phyloP scores from a whole-genome alignment of 2,113 vertebrate genomes.

The Lampris megalopsis region DNA sequence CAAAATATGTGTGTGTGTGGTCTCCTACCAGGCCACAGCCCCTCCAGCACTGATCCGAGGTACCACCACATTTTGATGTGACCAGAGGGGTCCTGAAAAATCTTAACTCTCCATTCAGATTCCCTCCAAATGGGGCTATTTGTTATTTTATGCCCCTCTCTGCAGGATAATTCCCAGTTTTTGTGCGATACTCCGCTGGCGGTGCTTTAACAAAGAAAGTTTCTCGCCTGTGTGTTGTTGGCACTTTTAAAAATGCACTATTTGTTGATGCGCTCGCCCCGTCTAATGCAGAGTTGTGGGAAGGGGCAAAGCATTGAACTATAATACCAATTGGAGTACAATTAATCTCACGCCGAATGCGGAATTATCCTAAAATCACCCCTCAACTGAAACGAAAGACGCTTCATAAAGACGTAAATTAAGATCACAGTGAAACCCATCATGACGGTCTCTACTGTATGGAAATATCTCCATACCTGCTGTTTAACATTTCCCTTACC shows the following conservation, averaged over 20 bases:
- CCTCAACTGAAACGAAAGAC: not conserved
- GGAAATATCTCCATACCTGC: conserved; percentile 60
- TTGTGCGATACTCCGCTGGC: not conserved
- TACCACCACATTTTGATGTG: too few relatives aligned
- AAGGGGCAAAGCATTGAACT: too few relatives aligned
- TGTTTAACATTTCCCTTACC: conserved; percentile 80
- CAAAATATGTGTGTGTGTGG: too few relatives aligned
- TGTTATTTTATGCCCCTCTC: too few relatives aligned
- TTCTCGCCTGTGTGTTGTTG: not conserved
- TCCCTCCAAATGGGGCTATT: too few relatives aligned
- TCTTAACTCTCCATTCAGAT: too few relatives aligned
- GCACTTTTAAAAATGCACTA: not conserved
- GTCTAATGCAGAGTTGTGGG: not conserved
- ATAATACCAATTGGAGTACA: too few relatives aligned
- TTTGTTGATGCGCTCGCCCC: not conserved
- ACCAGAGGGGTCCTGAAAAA: too few relatives aligned
- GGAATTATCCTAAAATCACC: not conserved
- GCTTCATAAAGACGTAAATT: conserved; percentile 22
- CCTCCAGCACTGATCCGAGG: too few relatives aligned
- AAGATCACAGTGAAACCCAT: conserved; percentile 38
- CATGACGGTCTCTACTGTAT: conserved; percentile 37
- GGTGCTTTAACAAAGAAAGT: not conserved
- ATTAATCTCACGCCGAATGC: not conserved
- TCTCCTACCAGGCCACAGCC: too few relatives aligned
- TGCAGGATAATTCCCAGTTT: too few relatives aligned